Percentiles rank a stretch among this genome's conserved stretches.
These are phyloP conservation scores for Myiotriccus ornatus DNA, from an alignment of 2,797 vertebrate genomes.

Conservation along the genomic window DNA sequence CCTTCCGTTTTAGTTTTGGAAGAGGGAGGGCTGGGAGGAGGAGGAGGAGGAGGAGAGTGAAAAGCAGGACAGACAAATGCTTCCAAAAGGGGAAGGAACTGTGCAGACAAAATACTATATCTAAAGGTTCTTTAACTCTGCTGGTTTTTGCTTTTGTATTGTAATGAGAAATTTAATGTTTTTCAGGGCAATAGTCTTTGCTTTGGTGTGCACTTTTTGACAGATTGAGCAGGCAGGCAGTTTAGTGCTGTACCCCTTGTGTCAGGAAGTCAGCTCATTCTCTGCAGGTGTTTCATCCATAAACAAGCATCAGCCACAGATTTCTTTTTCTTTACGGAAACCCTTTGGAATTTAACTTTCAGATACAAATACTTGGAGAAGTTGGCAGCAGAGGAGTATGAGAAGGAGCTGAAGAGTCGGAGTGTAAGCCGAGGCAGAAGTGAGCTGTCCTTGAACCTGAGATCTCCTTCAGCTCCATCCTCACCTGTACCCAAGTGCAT, in stretches of 20 bases:
- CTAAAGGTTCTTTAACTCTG: slow-evolving; percentile 43
- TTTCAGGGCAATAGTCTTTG: slow-evolving; percentile 52
- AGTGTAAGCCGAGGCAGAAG: slow-evolving; percentile 81
- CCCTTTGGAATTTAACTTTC: slow-evolving; percentile 81
- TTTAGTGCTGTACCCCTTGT: slow-evolving; percentile 36
- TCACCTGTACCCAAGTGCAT: slow-evolving; percentile 72
- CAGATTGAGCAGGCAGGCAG: slow-evolving; percentile 46
- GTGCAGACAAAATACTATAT: slow-evolving; percentile 25
- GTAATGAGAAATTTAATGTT: slow-evolving; percentile 58
- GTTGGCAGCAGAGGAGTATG: slow-evolving; percentile 86
- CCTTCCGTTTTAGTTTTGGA: neutral
- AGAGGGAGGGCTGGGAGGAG: slow-evolving; percentile 23
- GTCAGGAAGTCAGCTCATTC: slow-evolving; percentile 67
- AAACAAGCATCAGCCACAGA: slow-evolving; percentile 72
- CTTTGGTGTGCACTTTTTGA: slow-evolving; percentile 25
- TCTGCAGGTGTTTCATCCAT: slow-evolving; percentile 77
- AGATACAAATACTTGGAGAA: slow-evolving; percentile 95
- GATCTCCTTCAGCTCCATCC: slow-evolving; percentile 71
- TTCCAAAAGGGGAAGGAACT: slow-evolving; percentile 47
- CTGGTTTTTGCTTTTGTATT: slow-evolving; percentile 44
- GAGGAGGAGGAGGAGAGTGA: neutral
- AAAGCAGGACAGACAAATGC: slow-evolving; percentile 39
- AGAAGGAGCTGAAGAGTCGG: slow-evolving; percentile 83
- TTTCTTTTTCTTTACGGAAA: slow-evolving; percentile 78
- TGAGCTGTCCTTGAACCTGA: slow-evolving; percentile 91